These are phyloP conservation scores for Probosciger aterrimus DNA, from an alignment of 2,113 vertebrate genomes.

Conservation along the genomic window DNA sequence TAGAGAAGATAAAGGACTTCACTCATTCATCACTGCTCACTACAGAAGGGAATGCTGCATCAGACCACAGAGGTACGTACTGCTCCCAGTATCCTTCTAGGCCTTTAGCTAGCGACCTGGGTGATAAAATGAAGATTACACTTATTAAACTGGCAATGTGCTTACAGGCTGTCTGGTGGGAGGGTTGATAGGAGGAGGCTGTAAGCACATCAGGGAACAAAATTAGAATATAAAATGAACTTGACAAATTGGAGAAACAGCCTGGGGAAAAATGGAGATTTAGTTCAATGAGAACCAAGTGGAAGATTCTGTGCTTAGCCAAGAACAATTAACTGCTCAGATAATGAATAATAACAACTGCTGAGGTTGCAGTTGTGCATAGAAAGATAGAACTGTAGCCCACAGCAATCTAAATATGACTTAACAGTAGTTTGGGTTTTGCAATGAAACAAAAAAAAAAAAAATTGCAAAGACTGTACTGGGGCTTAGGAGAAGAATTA, in stretches of 20 bases:
- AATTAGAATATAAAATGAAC: conserved; percentile 48
- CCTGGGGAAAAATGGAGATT: background rate
- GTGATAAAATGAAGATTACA: conserved; percentile 35
- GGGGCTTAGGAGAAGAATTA: background rate
- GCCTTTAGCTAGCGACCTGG: background rate
- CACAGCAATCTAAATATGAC: background rate
- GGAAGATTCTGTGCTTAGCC: conserved; percentile 15
- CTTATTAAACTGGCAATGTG: background rate
- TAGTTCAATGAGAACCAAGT: conserved; percentile 25
- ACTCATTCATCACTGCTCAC: background rate
- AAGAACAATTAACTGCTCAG: conserved; percentile 34
- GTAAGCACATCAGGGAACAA: conserved; percentile 19
- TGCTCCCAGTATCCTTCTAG: background rate
- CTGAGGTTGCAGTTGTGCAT: background rate
- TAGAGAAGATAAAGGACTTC: background rate
- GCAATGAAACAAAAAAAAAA: background rate
- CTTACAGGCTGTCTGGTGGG: conserved; percentile 9
- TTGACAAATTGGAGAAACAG: conserved; percentile 45
- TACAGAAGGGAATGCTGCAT: background rate
- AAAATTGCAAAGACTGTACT: background rate
- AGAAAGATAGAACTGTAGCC: background rate
- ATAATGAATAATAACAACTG: conserved; percentile 3
- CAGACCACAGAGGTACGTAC: background rate
- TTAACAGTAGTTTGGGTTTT: background rate
- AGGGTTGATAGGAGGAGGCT: conserved; percentile 7